These are phyloP conservation scores for Paralichthys olivaceus DNA, from an alignment of 2,113 vertebrate species.

Conservation along the genomic window DNA sequence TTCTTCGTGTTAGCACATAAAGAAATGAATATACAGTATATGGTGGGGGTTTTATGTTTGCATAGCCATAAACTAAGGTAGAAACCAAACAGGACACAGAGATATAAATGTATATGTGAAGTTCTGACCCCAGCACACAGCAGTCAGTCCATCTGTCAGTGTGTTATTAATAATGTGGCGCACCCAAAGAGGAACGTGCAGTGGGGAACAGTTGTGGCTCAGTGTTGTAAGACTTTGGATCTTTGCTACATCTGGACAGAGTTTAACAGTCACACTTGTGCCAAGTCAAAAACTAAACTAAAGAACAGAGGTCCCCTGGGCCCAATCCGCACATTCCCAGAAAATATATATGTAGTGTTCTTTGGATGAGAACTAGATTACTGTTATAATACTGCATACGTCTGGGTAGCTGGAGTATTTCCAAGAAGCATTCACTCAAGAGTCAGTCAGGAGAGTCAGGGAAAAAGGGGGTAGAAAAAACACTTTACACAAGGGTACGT, in stretches of 20 bases:
- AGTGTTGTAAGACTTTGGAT: slow-evolving; percentile 79
- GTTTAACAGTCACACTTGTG: slow-evolving; percentile 79
- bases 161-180: slow-evolving; percentile 41
- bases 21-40: slow-evolving; percentile 41
- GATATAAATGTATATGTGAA: slow-evolving; percentile 67
- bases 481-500: slow-evolving; percentile 58
- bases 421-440: slow-evolving; percentile 62
- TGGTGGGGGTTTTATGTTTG: slow-evolving; percentile 72
- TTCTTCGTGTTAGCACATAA: slow-evolving; percentile 60
- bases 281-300: slow-evolving; percentile 58
- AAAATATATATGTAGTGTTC: slow-evolving; percentile 69
- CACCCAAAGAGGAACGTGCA: slow-evolving; percentile 43
- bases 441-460: slow-evolving; percentile 56
- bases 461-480: slow-evolving; percentile 54
- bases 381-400: slow-evolving; percentile 77
- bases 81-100: slow-evolving; percentile 55
- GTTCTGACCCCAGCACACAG: slow-evolving; percentile 58
- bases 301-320: slow-evolving; percentile 63
- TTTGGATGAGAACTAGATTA: slow-evolving; percentile 68
- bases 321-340: slow-evolving; percentile 60
- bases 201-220: slow-evolving; percentile 71
- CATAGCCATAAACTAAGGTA: slow-evolving; percentile 83
- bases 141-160: slow-evolving; percentile 51
- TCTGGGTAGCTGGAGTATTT: slow-evolving; percentile 58
- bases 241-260: slow-evolving; percentile 77